These are phyloP conservation scores for Meloidogyne exigua DNA, from an alignment of 1,140 invertebrate species.

Conservation along the genomic window DNA sequence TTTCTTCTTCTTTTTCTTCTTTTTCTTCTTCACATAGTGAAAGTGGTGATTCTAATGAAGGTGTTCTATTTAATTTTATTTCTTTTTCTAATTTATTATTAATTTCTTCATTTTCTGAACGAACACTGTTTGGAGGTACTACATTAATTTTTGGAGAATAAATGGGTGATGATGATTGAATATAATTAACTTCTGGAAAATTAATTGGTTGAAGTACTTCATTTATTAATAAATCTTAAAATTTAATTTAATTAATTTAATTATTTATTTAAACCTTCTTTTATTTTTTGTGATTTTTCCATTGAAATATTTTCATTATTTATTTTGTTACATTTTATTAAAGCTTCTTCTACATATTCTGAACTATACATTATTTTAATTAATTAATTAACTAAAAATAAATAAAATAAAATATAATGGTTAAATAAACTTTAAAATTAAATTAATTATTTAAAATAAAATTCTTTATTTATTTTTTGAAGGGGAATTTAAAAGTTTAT, in stretches of 20 bases:
- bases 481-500: no score
- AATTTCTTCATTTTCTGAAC: background rate
- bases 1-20: background rate
- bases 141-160: background rate
- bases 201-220: constrained; percentile 12
- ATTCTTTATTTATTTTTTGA: no score
- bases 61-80: background rate
- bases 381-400: no score
- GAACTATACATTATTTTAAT: background rate
- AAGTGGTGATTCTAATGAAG: background rate
- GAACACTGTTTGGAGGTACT: constrained; percentile 18
- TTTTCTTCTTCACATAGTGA: background rate
- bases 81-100: constrained; percentile 4
- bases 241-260: no score
- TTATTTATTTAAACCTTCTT: background rate
- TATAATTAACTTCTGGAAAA: constrained; percentile 18
- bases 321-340: background rate
- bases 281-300: background rate
- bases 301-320: background rate
- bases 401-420: no score
- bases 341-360: background rate
- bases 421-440: no score
- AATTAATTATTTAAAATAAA: no score
- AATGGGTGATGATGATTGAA: background rate
- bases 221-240: background rate